Conservation (phyloP, 1,140 invertebrate genomes). For the Teleogryllus occipitalis region DNA sequence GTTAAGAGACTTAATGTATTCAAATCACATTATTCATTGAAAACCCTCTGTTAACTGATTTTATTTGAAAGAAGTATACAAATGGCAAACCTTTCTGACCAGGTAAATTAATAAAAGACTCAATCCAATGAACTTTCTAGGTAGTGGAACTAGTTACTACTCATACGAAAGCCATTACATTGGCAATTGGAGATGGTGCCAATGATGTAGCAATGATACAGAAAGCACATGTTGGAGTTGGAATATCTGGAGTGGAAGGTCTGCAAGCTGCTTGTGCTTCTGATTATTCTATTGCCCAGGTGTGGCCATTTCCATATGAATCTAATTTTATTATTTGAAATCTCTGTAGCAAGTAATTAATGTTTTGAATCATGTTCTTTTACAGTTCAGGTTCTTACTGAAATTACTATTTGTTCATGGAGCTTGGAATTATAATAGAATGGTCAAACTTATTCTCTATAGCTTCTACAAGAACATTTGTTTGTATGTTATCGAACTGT, state of each 20-base stretch:
- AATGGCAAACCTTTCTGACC: too few relatives aligned
- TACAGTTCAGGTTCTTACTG: conserved; percentile 82
- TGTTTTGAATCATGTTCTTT: conserved; percentile 19
- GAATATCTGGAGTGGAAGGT: conserved; percentile 97
- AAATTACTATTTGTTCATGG: conserved; percentile 93
- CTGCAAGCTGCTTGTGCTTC: conserved; percentile 96
- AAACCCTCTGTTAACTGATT: too few relatives aligned
- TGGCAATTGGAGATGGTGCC: conserved; percentile 98
- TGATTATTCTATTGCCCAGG: conserved; percentile 90
- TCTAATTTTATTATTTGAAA: too few relatives aligned
- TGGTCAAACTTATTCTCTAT: conserved; percentile 97
- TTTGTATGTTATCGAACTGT: conserved; percentile 96
- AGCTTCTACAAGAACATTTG: conserved; percentile 99
- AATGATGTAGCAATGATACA: conserved; percentile 99
- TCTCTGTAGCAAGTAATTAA: background rate
- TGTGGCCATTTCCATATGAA: background rate
- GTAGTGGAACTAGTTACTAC: conserved; percentile 90
- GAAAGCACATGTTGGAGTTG: conserved; percentile 87
- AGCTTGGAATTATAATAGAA: conserved; percentile 95
- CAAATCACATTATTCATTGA: too few relatives aligned
- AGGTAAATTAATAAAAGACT: too few relatives aligned
- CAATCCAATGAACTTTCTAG: conserved; percentile 35
- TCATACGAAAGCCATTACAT: conserved; percentile 77
- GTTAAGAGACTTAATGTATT: too few relatives aligned
- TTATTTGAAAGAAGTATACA: too few relatives aligned